Conservation (phyloP, 2,797 vertebrate species). For the Melanotaenia boesemani region DNA sequence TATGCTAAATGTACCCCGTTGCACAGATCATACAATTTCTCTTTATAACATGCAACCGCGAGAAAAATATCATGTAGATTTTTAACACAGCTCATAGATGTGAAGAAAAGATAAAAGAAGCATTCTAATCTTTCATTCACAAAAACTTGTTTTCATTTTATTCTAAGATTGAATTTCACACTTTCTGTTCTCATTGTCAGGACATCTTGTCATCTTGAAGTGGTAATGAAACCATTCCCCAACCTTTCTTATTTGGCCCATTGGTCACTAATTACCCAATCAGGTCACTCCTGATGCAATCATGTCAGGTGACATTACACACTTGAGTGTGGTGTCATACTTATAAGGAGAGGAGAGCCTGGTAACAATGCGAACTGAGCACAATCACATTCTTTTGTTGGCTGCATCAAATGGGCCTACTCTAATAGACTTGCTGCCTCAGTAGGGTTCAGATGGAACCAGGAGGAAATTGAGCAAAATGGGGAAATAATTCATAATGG, state of each 20-base stretch:
- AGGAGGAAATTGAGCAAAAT: conserved; percentile 53
- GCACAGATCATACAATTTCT: no score
- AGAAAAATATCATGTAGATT: no score
- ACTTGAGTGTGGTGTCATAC: conserved; percentile 51
- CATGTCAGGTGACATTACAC: conserved; percentile 73
- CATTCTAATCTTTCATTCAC: background rate
- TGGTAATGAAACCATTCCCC: conserved; percentile 13
- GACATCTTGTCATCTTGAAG: conserved; percentile 20
- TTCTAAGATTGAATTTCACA: conserved; percentile 3
- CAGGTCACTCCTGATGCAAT: conserved; percentile 38
- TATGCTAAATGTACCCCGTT: no score
- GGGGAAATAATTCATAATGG: conserved; percentile 71
- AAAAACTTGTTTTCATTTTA: background rate
- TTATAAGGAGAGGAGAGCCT: conserved; percentile 15
- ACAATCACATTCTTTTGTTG: conserved; percentile 65
- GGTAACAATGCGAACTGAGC: conserved; percentile 48
- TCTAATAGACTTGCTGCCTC: conserved; percentile 59
- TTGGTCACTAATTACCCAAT: conserved; percentile 43
- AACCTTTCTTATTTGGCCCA: conserved; percentile 1
- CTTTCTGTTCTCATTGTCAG: conserved; percentile 15
- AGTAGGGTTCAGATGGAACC: conserved; percentile 40
- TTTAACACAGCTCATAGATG: background rate
- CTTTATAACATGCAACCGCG: no score
- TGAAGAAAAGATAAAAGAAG: background rate
- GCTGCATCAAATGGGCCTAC: conserved; percentile 44